Base-by-base conservation (phyloP, 1,140 invertebrate species). In the Drosophila bifasciata region DNA sequence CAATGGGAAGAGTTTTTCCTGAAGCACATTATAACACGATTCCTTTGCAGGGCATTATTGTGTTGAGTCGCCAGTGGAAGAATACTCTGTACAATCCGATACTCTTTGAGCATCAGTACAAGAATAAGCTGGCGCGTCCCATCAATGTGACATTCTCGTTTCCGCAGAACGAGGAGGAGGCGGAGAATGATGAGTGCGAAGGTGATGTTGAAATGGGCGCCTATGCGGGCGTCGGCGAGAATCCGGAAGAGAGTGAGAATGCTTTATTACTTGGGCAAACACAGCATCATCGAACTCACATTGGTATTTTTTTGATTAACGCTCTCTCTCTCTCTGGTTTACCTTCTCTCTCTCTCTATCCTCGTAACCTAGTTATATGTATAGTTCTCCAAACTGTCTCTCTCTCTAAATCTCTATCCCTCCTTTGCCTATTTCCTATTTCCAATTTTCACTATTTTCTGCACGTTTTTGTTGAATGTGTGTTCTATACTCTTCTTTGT, bases 21-120 rank as follows among this genome's bases (percentile, higher is more conserved):
- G 4, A n/a, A 17, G 5, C 8, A 91, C 5, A 89, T 48, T n/a
- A 4, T 15, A 3, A 13, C 9, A 11, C 15, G 5, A 0, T 64
- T 59, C 45, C 48, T 67, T 85, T 92, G 32, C 70, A 97, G 94
- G 97, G 97, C n/a, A 95, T 98, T 16, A 95, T 98, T 89, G 97
- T 97, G 45, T 91, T 99, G 16, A 98, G 97, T 80, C 94, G 98
- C 2, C 97, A 99, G 90, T 99, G 98, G 98, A 99, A 99, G 92
- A 98, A 98, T 91, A 96, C 97, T 3, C 92, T 99, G 2, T 98
- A 99, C 89, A 98, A 98, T 74, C 98, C 98, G 0, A 93, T 98
- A 48, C 92, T 98, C 36, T 93, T 98, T 51, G 97, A 98, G 79
- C 96, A 97, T 89, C 97, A 97, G 90, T 96, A 97, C 83, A 97